Conservation (phyloP, 2,888 invertebrate genomes). For the Drosophila mimica region DNA sequence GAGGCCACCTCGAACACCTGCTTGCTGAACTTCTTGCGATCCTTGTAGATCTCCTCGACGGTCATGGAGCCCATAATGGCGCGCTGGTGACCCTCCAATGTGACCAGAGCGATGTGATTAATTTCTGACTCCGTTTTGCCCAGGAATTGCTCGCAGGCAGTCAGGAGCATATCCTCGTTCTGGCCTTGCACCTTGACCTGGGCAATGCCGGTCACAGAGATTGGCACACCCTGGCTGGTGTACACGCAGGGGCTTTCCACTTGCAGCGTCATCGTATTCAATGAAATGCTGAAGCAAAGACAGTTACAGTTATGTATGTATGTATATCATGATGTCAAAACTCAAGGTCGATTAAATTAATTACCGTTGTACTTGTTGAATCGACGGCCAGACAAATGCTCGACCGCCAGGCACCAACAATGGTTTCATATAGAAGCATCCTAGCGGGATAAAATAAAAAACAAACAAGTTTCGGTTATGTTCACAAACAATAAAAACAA, state of each 20-base stretch:
- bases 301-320: constrained; percentile 7
- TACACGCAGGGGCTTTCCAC: constrained; percentile 98
- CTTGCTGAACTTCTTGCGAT: constrained; percentile 97
- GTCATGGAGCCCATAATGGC: constrained; percentile 99
- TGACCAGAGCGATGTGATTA: constrained; percentile 95
- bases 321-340: constrained; percentile 24
- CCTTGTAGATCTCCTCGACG: constrained; percentile 98
- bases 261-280: constrained; percentile 98
- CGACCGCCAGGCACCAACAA: constrained; percentile 97
- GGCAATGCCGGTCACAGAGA: constrained; percentile 98
- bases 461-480: constrained; percentile 4
- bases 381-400: constrained; percentile 98
- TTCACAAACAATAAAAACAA: constrained; percentile 45
- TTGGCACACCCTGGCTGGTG: constrained; percentile 98
- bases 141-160: constrained; percentile 97
- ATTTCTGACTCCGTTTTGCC: constrained; percentile 95
- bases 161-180: constrained; percentile 90
- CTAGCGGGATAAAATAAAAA: constrained; percentile 85
- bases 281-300: constrained; percentile 89
- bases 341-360: constrained; percentile 38
- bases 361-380: constrained; percentile 93
- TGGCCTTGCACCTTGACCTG: constrained; percentile 94
- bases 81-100: constrained; percentile 96
- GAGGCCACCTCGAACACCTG: constrained; percentile 97
- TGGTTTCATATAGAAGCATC: constrained; percentile 97